These are phyloP conservation scores for Cactoblastis cactorum DNA, from an alignment of 2,888 invertebrate species.

Conservation along the genomic window DNA sequence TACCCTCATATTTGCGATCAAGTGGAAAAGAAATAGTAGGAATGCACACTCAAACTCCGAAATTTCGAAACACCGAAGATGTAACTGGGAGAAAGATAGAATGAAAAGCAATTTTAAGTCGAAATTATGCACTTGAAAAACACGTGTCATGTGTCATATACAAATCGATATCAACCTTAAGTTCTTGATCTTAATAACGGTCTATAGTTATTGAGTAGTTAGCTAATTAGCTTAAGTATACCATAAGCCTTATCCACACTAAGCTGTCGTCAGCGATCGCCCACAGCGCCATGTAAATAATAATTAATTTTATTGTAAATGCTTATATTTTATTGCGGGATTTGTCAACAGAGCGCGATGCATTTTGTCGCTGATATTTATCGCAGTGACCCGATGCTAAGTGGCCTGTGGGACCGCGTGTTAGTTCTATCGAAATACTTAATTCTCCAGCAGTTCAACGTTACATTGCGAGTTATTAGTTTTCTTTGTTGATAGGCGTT, in stretches of 20 bases:
- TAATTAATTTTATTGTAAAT: slow-evolving; percentile 80
- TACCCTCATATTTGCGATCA: too few relatives aligned
- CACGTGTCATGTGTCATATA: too few relatives aligned
- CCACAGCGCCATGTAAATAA: slow-evolving; percentile 76
- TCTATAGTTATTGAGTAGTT: too few relatives aligned
- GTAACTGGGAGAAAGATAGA: too few relatives aligned
- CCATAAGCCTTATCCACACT: slow-evolving; percentile 37
- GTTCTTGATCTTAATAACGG: too few relatives aligned
- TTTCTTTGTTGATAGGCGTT: too few relatives aligned
- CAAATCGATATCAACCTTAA: too few relatives aligned
- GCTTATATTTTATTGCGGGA: slow-evolving; percentile 80
- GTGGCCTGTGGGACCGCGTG: slow-evolving; percentile 35
- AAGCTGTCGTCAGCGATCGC: slow-evolving; percentile 46
- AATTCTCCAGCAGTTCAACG: background rate
- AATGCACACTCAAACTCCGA: too few relatives aligned
- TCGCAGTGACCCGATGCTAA: slow-evolving; percentile 69
- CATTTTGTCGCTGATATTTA: slow-evolving; percentile 75
- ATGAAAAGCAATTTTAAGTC: too few relatives aligned
- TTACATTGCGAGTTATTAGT: background rate
- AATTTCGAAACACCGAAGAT: too few relatives aligned
- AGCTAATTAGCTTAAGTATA: background rate
- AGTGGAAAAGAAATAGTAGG: too few relatives aligned
- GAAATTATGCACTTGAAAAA: too few relatives aligned
- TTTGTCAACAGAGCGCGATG: slow-evolving; percentile 79
- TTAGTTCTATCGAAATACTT: background rate